Evolutionary conservation across 2,113 vertebrate genomes (phyloP), one percentile per base, ranked within the genome.

Genomic region (Sturnira hondurensis): DNA sequence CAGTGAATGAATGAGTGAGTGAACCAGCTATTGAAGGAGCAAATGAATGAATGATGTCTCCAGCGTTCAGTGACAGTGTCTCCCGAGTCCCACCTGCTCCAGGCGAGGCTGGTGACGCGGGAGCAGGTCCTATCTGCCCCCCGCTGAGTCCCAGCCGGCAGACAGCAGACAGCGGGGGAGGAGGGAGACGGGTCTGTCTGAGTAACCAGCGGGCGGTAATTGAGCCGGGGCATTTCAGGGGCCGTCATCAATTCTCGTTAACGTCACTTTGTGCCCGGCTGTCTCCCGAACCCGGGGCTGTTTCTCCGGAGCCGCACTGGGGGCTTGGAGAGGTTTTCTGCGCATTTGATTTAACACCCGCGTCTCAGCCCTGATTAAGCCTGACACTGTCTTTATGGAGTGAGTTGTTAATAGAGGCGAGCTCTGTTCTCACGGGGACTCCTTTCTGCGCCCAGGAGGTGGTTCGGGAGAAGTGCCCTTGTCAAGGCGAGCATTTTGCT

Each of bases 301-400:
- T 36, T 41, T n/a, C 63, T 56, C 45, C 3, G 0, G 26, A 38
- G 85, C 16, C 2, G 76, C 80, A 0, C 12, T 54, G 94, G 95
- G 93, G 70, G 54, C 86, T 77, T 91, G 38, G 86, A 16, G 70
- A 50, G 52, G 41, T 45, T 47, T 87, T 71, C 70, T 10, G 2
- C 45, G 71, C 47, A 4, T 76, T 41, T 31, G 56, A 52, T 47
- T 77, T 86, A 26, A 19, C 89, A 3, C 36, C 61, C 12, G 0
- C 58, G 1, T 20, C 90, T 24, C 38, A 12, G 88, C 12, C 20
- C 87, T 84, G 87, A 76, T 93, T 9, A 12, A 58, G 80, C n/a
- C 94, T 56, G 95, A 92, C 90, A 45, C 0, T 8, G 84, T 97
- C 93, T 95, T 95, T 83, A 65, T 31, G 50, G 92, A 92, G 78